Base-by-base conservation (phyloP, 2,888 invertebrate genomes). In the Apotomis capreana region DNA sequence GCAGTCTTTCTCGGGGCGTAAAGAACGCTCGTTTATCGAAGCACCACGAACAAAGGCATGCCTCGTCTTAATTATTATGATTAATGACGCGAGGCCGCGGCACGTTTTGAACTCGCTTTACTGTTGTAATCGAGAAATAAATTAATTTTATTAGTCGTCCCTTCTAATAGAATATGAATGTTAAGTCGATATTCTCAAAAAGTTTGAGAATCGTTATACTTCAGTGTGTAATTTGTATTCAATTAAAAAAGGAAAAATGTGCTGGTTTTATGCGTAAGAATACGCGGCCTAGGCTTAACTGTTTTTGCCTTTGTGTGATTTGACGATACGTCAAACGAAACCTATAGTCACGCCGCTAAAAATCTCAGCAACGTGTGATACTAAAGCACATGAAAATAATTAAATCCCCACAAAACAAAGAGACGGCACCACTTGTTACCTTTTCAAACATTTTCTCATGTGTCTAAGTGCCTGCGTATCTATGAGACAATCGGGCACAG, bases 41-140 rank as follows among this genome's bases (percentile, higher is more conserved):
- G 82, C 84, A 83, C 84, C 85, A 84, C 87, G 87, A 90, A 92
- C 92, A 91, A 92, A 90, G 87, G 89, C 87, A 87, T 81, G 83
- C 85, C 88, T 89, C 89, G 88, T 93, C 92, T 92, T 92, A 92
- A 93, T 93, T 93, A 92, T 89, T 89, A 89, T 93, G 92, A 93
- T 93, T 91, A 89, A 93, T 92, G 92, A 89, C 82, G 81, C 84
- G 80, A 40, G 79, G 83, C 83, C 78, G 88, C 91, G 92, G 91
- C 87, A 76, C 84, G 84, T 87, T 90, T 90, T 89, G 89, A 91
- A 89, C 89, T 88, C 84, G 81, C 80, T 82, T 90, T 87, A 89
- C 88, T 88, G 87, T 87, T 89, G 89, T 90, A 92, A 92, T 92
- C 90, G 89, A 89, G 89, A 89, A 90, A 92, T 91, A 92, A 91